These are phyloP conservation scores for Tolmerus cingulatus DNA, from an alignment of 2,888 invertebrate genomes.

Conservation along the genomic window DNA sequence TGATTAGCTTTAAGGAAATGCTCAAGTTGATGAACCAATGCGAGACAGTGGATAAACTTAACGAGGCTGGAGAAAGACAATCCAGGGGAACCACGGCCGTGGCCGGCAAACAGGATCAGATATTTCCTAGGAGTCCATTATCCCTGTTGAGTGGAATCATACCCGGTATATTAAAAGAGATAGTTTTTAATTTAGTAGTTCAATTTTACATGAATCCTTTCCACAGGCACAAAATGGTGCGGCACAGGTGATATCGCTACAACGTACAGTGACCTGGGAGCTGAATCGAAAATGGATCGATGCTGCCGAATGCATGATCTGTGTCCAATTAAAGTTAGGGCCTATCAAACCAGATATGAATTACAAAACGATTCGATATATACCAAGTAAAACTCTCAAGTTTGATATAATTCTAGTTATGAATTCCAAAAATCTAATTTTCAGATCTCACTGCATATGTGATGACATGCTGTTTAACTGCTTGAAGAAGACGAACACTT, in stretches of 20 bases:
- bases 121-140: constrained; percentile 72
- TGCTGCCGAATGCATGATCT: constrained; percentile 92
- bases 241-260: constrained; percentile 88
- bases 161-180: constrained; percentile 69
- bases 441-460: constrained; percentile 84
- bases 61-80: constrained; percentile 27
- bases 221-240: constrained; percentile 85
- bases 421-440: neutral
- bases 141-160: constrained; percentile 80
- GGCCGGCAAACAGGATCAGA: constrained; percentile 49
- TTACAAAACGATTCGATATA: constrained; percentile 84
- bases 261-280: constrained; percentile 85
- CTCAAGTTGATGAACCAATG: constrained; percentile 81
- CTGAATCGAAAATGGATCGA: constrained; percentile 73
- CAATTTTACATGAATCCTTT: neutral
- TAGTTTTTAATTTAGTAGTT: neutral
- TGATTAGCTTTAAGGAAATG: constrained; percentile 78
- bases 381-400: constrained; percentile 70
- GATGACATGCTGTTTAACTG: constrained; percentile 85
- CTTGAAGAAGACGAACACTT: constrained; percentile 76
- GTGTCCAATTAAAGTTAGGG: constrained; percentile 81
- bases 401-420: neutral
- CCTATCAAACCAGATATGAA: constrained; percentile 72
- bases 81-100: constrained; percentile 1
- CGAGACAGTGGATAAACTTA: constrained; percentile 69